Base-by-base conservation (phyloP, 2,888 invertebrate species). In the Conistra vaccinii region DNA sequence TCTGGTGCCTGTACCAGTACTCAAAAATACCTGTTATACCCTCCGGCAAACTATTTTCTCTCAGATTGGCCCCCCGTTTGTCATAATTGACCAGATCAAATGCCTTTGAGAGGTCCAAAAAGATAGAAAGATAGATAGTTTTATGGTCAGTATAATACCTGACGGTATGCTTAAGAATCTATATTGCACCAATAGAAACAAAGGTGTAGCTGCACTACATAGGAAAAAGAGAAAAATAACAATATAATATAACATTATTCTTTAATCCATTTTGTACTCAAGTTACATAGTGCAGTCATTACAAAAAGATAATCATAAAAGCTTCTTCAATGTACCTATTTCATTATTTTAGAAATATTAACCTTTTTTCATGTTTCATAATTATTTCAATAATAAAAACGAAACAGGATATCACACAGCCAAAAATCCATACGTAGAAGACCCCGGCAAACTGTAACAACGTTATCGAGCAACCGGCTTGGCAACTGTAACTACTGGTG, bases 401-500 rank as follows among this genome's bases (percentile, higher is more conserved):
- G 57, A 82, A 73, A 67, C 77, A 78, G 3, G 96, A 91, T 2
- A 94, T 2, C 10, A 80, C 32, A 76, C 93, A 93, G 0, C 96
- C 95, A 48, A 91, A 58, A 0, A 90, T 58, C 94, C 93, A 94
- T 12, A 93, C 32, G 77, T 65, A 85, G n/a, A 83, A 85, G 1
- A 82, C 89, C 9, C 95, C 94, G 3, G 91, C 91, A 2, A 90
- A 84, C 75, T 95, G 93, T 0, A 67, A 51, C 26, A 94, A 63
- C 3, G 92, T 92, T 20, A 96, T 93, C 10, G 86, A 85, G 73
- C 96, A 96, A 0, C 96, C 96, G 4, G 82, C 69, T 45, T 89
- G 88, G 69, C 96, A 96, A 53, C 91, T 92, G 68, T 95, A 95
- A 71, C 94, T 93, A 48, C 91, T 92, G 0, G 88, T 84, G 67